These are phyloP conservation scores for Cheirogaleus major DNA, from an alignment of 2,797 vertebrate genomes.

Conservation along the genomic window DNA sequence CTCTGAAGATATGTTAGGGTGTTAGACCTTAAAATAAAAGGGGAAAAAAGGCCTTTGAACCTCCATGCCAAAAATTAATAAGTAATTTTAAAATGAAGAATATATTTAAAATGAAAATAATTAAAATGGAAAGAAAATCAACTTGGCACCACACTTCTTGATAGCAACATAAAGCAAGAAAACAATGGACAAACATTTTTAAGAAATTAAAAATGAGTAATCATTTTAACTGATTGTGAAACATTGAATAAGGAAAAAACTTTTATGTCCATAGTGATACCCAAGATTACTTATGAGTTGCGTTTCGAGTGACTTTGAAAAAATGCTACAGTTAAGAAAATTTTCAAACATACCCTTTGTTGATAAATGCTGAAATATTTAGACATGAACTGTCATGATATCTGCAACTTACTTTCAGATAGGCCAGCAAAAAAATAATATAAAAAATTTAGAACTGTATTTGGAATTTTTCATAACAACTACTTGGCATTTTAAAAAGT, in stretches of 20 bases:
- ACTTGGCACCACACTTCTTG: not conserved
- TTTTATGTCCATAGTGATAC: not conserved
- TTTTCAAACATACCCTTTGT: not conserved
- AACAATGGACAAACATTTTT: not conserved
- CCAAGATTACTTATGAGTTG: not conserved
- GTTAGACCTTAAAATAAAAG: not conserved
- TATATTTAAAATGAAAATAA: not conserved
- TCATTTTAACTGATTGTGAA: not conserved
- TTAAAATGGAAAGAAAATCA: not conserved
- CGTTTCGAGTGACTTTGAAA: not conserved
- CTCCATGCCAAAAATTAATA: not conserved
- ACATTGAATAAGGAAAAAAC: not conserved
- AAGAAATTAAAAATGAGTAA: not conserved
- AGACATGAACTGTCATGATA: not conserved
- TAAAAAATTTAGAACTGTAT: not conserved
- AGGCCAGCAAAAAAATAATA: not conserved
- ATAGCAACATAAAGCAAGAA: not conserved
- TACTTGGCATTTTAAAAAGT: not conserved
- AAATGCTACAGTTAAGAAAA: not conserved
- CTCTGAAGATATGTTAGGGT: not conserved
- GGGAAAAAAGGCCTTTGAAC: not conserved
- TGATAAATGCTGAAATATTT: not conserved
- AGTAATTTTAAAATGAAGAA: not conserved
- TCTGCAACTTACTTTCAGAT: not conserved
- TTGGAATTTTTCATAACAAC: not conserved